Percentiles rank a stretch among this genome's conserved stretches.
These are phyloP conservation scores for Villa cingulata DNA, from an alignment of 2,888 invertebrate species.

Conservation along the genomic window DNA sequence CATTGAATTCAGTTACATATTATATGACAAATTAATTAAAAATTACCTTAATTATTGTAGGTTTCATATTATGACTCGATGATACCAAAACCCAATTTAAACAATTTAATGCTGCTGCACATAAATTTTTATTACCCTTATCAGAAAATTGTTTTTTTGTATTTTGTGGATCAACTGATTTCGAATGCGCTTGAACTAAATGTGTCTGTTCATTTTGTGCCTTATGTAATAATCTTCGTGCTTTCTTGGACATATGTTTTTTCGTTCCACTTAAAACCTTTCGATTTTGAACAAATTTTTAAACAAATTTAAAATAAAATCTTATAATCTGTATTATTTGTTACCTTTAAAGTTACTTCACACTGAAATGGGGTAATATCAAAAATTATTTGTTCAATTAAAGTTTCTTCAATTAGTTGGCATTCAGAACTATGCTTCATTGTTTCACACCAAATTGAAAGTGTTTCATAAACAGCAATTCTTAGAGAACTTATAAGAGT, in stretches of 20 bases:
- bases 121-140: slow-evolving; percentile 18
- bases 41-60: slow-evolving; percentile 19
- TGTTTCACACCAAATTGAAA: slow-evolving; percentile 21
- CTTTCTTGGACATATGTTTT: slow-evolving; percentile 27
- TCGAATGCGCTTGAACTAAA: slow-evolving; percentile 19
- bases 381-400: slow-evolving; percentile 19
- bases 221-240: slow-evolving; percentile 24
- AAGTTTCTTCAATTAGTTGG: slow-evolving; percentile 19
- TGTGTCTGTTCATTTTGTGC: slow-evolving; percentile 24
- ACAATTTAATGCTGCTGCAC: slow-evolving; percentile 19
- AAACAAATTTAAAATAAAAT: not conserved
- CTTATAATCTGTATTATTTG: not conserved
- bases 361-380: slow-evolving; percentile 22
- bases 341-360: slow-evolving; percentile 21
- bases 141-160: slow-evolving; percentile 17
- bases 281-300: not conserved
- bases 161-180: slow-evolving; percentile 14
- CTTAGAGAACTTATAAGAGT: slow-evolving; percentile 15
- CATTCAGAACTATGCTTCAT: slow-evolving; percentile 20
- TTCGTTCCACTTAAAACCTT: slow-evolving; percentile 22
- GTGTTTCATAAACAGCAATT: slow-evolving; percentile 18
- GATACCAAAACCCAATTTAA: slow-evolving; percentile 18
- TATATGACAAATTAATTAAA: not conserved
- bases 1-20: not conserved
- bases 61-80: slow-evolving; percentile 17